Evolutionary conservation across 1,140 invertebrate genomes (phyloP).

Genomic region (Whitmania pigra): DNA sequence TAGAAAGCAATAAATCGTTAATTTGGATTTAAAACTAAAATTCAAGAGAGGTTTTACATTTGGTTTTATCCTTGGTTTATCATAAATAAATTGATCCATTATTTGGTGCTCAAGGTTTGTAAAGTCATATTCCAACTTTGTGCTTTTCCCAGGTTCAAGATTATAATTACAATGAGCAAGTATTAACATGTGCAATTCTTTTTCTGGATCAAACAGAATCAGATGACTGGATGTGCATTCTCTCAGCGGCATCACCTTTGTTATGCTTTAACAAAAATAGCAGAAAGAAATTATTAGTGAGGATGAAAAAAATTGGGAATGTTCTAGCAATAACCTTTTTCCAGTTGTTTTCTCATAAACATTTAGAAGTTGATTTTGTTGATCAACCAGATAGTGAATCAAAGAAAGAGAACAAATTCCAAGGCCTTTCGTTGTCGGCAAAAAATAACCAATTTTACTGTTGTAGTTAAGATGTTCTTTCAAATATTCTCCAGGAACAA

Average conservation of each 20-base stretch:
- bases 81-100: constrained; percentile 27
- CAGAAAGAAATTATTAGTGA: neutral
- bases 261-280: constrained; percentile 5
- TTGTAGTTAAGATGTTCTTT: constrained; percentile 25
- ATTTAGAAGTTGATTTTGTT: constrained; percentile 32
- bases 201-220: constrained; percentile 30
- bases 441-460: constrained; percentile 26
- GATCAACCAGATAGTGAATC: constrained; percentile 28
- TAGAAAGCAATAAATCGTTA: constrained; percentile 17
- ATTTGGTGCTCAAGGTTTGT: constrained; percentile 28
- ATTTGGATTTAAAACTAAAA: neutral
- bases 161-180: constrained; percentile 33
- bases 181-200: constrained; percentile 31
- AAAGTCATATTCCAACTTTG: constrained; percentile 30
- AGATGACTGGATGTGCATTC: constrained; percentile 28
- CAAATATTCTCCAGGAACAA: constrained; percentile 27
- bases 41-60: neutral
- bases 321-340: too few species aligned
- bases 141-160: constrained; percentile 28
- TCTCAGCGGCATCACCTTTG: neutral
- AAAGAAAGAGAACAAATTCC: constrained; percentile 31
- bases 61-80: constrained; percentile 26
- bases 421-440: constrained; percentile 29
- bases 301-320: too few species aligned
- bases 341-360: constrained; percentile 23